phyloP scores from a whole-genome alignment of 1,140 invertebrate species.

The Maconellicoccus hirsutus region DNA sequence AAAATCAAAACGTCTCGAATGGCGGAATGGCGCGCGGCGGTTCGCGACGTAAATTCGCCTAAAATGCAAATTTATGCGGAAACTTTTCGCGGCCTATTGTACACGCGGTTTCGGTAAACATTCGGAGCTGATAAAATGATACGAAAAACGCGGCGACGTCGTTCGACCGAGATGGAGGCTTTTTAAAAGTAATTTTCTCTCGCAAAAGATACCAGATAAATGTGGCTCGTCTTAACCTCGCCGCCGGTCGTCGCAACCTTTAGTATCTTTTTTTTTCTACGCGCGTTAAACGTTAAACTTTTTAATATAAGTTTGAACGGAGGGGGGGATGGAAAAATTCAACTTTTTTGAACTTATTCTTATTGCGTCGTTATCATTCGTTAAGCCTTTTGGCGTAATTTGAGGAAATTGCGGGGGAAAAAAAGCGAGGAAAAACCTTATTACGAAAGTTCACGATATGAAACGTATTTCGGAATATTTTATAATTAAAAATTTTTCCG shows the following conservation, averaged over 20 bases:
- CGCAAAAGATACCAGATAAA: neutral
- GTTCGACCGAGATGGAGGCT: neutral
- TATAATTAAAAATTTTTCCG: neutral
- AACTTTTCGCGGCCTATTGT: neutral
- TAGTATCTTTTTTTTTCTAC: neutral
- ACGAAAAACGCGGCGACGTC: neutral
- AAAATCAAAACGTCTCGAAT: neutral
- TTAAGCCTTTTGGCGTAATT: neutral
- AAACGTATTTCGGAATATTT: neutral
- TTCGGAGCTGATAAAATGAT: slow-evolving; percentile 1
- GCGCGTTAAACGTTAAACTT: slow-evolving; percentile 1
- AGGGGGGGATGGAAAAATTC: too few relatives aligned
- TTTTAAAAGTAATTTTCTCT: neutral
- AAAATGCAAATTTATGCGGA: slow-evolving; percentile 5
- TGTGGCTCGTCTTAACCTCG: neutral
- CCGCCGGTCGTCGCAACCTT: neutral
- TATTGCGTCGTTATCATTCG: slow-evolving; percentile 1
- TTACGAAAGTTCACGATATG: neutral
- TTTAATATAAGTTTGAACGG: slow-evolving; percentile 2
- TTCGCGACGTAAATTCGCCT: neutral
- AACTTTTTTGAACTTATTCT: slow-evolving; percentile 10
- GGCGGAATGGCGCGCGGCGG: neutral
- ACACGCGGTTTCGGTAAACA: neutral
- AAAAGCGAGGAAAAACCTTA: neutral
- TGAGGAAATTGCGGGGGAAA: neutral